A percentile compares a stretch with the other conserved stretches of the same genome.
phyloP scores from a whole-genome alignment of 2,888 invertebrate genomes.

The Ochropacha duplaris region DNA sequence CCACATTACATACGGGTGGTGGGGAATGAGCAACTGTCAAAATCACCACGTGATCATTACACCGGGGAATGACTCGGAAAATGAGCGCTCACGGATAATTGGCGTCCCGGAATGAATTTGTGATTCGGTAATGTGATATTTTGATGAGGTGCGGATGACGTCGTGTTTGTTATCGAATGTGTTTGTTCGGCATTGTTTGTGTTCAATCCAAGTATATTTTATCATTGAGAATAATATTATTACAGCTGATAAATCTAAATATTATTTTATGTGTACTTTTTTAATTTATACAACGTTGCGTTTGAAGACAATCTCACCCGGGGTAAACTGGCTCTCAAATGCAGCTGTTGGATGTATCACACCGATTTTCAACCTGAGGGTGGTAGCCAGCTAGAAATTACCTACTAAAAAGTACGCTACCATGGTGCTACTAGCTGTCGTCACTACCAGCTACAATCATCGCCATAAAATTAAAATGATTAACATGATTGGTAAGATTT shows the following conservation, averaged over 20 bases:
- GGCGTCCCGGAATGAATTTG: conserved; percentile 74
- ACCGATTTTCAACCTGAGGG: no score
- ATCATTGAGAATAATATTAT: neutral
- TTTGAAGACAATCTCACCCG: no score
- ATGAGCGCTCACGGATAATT: conserved; percentile 78
- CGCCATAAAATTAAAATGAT: no score
- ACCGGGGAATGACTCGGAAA: conserved; percentile 79
- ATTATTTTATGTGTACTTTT: no score
- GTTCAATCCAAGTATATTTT: neutral
- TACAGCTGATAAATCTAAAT: neutral
- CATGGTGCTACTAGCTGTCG: no score
- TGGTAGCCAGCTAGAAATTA: no score
- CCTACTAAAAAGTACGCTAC: no score
- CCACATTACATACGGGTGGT: conserved; percentile 34
- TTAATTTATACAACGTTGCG: no score
- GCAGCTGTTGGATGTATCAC: no score
- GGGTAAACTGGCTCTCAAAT: no score
- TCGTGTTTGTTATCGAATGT: conserved; percentile 25
- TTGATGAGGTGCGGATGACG: conserved; percentile 76
- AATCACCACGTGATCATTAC: conserved; percentile 81
- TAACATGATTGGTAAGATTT: no score
- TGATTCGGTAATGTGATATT: conserved; percentile 78
- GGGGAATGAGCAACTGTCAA: conserved; percentile 69
- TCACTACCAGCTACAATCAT: no score
- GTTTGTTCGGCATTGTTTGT: conserved; percentile 14